phyloP scores from a whole-genome alignment of 2,113 vertebrate species.

The Takifugu flavidus region DNA sequence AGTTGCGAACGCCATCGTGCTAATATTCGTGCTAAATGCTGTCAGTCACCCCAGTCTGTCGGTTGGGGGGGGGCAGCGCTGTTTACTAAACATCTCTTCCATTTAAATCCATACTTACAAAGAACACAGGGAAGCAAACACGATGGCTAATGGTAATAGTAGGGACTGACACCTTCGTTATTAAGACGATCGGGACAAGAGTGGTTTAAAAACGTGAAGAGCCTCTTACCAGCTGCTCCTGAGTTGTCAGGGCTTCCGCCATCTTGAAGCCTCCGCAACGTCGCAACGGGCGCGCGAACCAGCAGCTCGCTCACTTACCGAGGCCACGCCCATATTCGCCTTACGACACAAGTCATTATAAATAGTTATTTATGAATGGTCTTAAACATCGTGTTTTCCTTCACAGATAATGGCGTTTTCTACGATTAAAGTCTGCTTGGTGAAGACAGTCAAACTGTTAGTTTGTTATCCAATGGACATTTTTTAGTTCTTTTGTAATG shows the following conservation, averaged over 20 bases:
- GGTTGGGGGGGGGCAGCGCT: conserved; percentile 45
- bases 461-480: too few relatives aligned
- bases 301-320: conserved; percentile 39
- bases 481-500: too few relatives aligned
- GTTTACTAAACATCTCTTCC: conserved; percentile 22
- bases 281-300: conserved; percentile 74
- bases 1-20: conserved; percentile 50
- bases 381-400: too few relatives aligned
- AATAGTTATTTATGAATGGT: too few relatives aligned
- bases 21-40: conserved; percentile 62
- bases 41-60: conserved; percentile 62
- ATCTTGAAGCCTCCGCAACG: conserved; percentile 82
- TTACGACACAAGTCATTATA: neutral
- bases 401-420: too few relatives aligned
- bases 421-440: too few relatives aligned
- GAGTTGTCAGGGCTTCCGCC: conserved; percentile 81
- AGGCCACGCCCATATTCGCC: conserved; percentile 31
- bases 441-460: too few relatives aligned
- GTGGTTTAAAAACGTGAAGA: conserved; percentile 15
- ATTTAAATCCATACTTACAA: neutral
- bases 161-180: neutral
- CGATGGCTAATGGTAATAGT: neutral
- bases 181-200: neutral
- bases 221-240: conserved; percentile 79
- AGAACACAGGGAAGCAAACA: neutral